These are phyloP conservation scores for Platypus cylindrus DNA, from an alignment of 2,888 invertebrate species.

Conservation along the genomic window DNA sequence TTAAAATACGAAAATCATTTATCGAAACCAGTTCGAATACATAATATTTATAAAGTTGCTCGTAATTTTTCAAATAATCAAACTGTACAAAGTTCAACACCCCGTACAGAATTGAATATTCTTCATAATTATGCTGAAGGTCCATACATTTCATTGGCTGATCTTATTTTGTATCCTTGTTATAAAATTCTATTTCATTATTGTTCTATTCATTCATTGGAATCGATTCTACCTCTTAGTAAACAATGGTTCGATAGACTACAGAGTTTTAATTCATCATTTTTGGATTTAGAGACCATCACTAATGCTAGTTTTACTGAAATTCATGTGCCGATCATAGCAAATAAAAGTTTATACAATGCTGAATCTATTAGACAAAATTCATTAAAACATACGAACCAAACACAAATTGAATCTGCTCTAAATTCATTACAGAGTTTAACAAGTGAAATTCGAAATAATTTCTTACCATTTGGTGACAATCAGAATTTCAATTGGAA, in stretches of 20 bases:
- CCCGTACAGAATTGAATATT: constrained; percentile 40
- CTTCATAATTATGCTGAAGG: constrained; percentile 75
- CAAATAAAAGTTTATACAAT: constrained; percentile 59
- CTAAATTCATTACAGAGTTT: constrained; percentile 38
- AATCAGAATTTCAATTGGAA: constrained; percentile 51
- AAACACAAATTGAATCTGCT: constrained; percentile 57
- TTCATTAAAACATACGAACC: constrained; percentile 63
- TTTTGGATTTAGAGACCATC: constrained; percentile 8
- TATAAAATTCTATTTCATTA: constrained; percentile 46
- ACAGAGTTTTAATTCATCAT: constrained; percentile 13
- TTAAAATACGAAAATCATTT: constrained; percentile 75
- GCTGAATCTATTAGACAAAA: constrained; percentile 66
- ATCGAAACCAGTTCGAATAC: constrained; percentile 67
- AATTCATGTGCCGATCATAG: constrained; percentile 26
- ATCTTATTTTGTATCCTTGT: constrained; percentile 65
- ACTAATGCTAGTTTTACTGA: constrained; percentile 2
- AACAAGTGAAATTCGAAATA: constrained; percentile 33
- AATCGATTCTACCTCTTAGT: constrained; percentile 44
- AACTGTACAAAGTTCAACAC: constrained; percentile 35
- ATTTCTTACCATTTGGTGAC: constrained; percentile 31
- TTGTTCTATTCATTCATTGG: constrained; percentile 15
- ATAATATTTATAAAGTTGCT: constrained; percentile 70
- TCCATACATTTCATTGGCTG: constrained; percentile 67
- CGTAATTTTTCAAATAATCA: constrained; percentile 38
- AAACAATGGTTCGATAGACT: constrained; percentile 48